phyloP scores from a whole-genome alignment of 2,113 vertebrate species.

The Tupaia chinensis region DNA sequence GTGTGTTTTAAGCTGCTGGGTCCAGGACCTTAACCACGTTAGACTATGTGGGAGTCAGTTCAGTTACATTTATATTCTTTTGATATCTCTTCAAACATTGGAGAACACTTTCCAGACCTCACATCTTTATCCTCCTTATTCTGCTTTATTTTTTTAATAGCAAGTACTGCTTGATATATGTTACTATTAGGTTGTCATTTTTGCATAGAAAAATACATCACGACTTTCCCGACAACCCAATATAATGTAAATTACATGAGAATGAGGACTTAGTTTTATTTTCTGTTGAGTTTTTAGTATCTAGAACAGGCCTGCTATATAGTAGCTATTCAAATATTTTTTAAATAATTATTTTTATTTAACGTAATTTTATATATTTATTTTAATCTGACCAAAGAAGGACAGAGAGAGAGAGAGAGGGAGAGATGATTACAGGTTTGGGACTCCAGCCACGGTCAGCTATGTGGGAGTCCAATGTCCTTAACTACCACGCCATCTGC shows the following conservation, averaged over 20 bases:
- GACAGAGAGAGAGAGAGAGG: too few species aligned
- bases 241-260: background rate
- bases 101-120: background rate
- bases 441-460: too few species aligned
- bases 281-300: slow-evolving; percentile 25
- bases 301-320: background rate
- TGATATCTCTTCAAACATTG: background rate
- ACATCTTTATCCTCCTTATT: background rate
- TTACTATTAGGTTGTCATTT: too few species aligned
- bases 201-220: too few species aligned
- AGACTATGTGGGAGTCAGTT: background rate
- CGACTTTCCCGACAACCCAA: too few species aligned
- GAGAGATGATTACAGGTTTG: too few species aligned
- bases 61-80: background rate
- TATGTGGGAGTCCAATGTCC: too few species aligned
- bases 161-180: background rate
- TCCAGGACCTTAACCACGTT: too few species aligned
- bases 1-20: too few species aligned
- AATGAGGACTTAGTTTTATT: background rate
- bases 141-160: slow-evolving; percentile 29
- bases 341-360: background rate
- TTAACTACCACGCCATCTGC: too few species aligned
- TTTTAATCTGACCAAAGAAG: too few species aligned
- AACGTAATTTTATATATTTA: too few species aligned
- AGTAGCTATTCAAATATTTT: background rate